These are phyloP conservation scores for Vollenhovia emeryi DNA, from an alignment of 1,140 invertebrate genomes.

Conservation along the genomic window DNA sequence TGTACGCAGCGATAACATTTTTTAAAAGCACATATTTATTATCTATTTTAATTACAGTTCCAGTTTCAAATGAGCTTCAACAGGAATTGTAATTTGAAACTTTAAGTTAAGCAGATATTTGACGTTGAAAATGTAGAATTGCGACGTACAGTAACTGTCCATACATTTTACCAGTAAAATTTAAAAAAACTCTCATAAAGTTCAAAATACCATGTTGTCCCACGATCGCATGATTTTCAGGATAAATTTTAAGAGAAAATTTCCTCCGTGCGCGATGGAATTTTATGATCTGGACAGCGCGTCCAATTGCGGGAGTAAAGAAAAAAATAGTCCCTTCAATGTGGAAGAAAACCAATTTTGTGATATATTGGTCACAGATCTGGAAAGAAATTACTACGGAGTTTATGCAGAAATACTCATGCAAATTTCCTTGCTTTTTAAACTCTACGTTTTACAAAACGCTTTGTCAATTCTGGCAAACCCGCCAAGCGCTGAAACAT, in stretches of 20 bases:
- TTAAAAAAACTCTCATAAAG: too few relatives aligned
- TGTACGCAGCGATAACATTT: background rate
- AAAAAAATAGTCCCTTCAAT: background rate
- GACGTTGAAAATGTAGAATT: background rate
- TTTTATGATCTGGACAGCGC: background rate
- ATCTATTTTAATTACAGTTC: too few relatives aligned
- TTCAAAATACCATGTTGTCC: too few relatives aligned
- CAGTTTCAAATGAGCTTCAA: background rate
- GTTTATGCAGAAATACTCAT: background rate
- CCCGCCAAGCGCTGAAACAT: background rate
- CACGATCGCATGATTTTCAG: too few relatives aligned
- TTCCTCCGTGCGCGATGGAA: too few relatives aligned
- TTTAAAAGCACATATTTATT: background rate
- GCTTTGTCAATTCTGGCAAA: background rate
- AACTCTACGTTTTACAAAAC: background rate
- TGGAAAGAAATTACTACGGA: background rate
- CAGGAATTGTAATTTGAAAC: background rate
- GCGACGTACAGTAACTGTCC: background rate
- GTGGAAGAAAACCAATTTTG: background rate
- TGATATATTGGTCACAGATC: background rate
- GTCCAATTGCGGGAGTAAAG: background rate
- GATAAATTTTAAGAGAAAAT: too few relatives aligned
- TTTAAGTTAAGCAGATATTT: constrained; percentile 3
- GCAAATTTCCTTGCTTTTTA: background rate
- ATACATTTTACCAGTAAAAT: too few relatives aligned